Conservation (phyloP, 2,797 vertebrate genomes). For the Triplophysa yarkandensis region DNA sequence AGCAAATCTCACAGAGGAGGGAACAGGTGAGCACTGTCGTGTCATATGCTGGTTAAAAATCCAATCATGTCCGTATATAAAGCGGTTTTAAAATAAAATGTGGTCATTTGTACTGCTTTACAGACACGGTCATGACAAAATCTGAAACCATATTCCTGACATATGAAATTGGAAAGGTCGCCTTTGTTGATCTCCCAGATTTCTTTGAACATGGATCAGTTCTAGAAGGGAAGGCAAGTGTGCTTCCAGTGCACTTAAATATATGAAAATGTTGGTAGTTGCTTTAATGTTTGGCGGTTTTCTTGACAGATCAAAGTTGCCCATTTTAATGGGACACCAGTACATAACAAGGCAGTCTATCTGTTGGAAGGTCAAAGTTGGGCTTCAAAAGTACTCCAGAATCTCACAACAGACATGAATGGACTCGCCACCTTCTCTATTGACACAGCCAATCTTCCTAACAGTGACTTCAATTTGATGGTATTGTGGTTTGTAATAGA, state of each 20-base stretch:
- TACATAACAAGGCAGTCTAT: conserved; percentile 59
- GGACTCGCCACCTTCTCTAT: conserved; percentile 67
- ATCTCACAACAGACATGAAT: conserved; percentile 66
- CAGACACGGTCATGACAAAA: conserved; percentile 16
- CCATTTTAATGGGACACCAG: conserved; percentile 57
- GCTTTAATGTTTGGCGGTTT: too few relatives aligned
- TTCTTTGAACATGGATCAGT: conserved; percentile 8
- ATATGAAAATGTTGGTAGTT: too few relatives aligned
- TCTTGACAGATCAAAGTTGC: conserved; percentile 61
- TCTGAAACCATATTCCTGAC: conserved; percentile 6
- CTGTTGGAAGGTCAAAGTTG: conserved; percentile 58
- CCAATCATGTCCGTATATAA: too few relatives aligned
- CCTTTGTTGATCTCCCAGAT: conserved; percentile 32
- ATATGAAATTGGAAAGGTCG: conserved; percentile 37
- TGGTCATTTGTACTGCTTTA: too few relatives aligned
- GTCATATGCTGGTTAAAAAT: too few relatives aligned
- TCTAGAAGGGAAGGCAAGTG: conserved; percentile 49
- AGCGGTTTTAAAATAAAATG: too few relatives aligned
- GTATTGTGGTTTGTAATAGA: too few relatives aligned
- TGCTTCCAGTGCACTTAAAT: too few relatives aligned
- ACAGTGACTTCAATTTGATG: conserved; percentile 26
- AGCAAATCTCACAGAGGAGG: conserved; percentile 49
- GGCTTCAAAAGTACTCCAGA: conserved; percentile 38
- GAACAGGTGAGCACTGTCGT: conserved; percentile 45
- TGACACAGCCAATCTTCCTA: conserved; percentile 24